Percentiles rank a stretch among this genome's conserved stretches.
Evolutionary conservation across 2,113 vertebrate genomes (phyloP).

Genomic region (Carollia perspicillata): DNA sequence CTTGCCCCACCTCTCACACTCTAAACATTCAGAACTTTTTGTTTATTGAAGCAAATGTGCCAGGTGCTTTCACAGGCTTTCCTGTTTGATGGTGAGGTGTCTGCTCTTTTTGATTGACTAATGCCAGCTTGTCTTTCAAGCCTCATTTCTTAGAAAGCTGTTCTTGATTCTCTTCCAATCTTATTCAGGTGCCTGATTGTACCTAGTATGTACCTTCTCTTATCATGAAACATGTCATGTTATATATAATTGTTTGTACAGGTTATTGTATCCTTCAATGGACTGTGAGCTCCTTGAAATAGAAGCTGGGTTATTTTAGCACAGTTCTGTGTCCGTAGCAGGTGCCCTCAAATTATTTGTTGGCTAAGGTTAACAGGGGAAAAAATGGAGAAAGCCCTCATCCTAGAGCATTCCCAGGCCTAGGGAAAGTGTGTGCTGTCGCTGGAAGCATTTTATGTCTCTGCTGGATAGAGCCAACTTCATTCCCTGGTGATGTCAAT

Average conservation of each 20-base stretch:
- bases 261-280: background rate
- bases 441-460: background rate
- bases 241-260: background rate
- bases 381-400: background rate
- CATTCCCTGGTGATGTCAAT: constrained; percentile 32
- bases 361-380: background rate
- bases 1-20: background rate
- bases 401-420: background rate
- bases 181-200: background rate
- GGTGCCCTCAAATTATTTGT: background rate
- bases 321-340: background rate
- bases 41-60: background rate
- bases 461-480: background rate
- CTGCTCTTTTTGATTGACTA: background rate
- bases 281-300: background rate
- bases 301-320: background rate
- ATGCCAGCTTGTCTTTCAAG: background rate
- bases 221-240: background rate
- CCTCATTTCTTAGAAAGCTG: background rate
- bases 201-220: background rate
- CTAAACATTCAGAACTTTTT: background rate
- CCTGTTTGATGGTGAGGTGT: background rate
- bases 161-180: background rate
- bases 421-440: background rate
- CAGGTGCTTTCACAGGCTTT: background rate